Base-by-base conservation (phyloP, 2,888 invertebrate species). In the Ellobium chinense region DNA sequence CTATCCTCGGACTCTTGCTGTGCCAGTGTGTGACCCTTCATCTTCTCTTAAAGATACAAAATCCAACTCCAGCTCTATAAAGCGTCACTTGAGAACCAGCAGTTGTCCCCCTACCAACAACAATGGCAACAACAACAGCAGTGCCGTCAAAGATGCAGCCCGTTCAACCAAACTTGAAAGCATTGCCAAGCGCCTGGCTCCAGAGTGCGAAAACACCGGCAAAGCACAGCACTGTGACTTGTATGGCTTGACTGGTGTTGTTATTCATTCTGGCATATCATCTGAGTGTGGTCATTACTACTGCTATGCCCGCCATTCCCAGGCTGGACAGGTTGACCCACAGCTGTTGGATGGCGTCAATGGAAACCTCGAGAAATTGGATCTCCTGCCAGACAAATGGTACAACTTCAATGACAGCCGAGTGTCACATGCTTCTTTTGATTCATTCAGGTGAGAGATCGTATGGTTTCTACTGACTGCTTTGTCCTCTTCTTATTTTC, bases 221-320 rank as follows among this genome's bases (percentile, higher is more conserved):
- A 46, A 60, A 27, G 36, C 34, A 18, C 31, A 34, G 1, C 69
- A 75, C 12, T 65, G 65, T 39, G 94, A 94, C 80, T 94, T 94
- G 27, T 97, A 97, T 92, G 94, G 94, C 56, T 93, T 97, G 46
- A 97, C 96, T 91, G 96, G 97, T 0, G 96, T 97, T 0, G 96
- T 97, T 0, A 96, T 97, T 0, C 97, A 97, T 92, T 95, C 95
- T 0, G 97, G 97, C 1, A 95, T 95, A 31, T 96, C 96, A 73
- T 95, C 97, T 84, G 96, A 97, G 90, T 96, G 96, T 0, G 97
- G 97, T 0, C 97, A 97, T 91, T 97, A 97, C 92, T 97, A 96
- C 91, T 97, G 97, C 0, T 95, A 96, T 81, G 97, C 96, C 27
- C 83, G 92, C 7, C 89, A 90, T 78, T 89, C 90, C 2, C 82